These are phyloP conservation scores for Channallabes apus DNA, from an alignment of 2,797 vertebrate genomes.

Conservation along the genomic window DNA sequence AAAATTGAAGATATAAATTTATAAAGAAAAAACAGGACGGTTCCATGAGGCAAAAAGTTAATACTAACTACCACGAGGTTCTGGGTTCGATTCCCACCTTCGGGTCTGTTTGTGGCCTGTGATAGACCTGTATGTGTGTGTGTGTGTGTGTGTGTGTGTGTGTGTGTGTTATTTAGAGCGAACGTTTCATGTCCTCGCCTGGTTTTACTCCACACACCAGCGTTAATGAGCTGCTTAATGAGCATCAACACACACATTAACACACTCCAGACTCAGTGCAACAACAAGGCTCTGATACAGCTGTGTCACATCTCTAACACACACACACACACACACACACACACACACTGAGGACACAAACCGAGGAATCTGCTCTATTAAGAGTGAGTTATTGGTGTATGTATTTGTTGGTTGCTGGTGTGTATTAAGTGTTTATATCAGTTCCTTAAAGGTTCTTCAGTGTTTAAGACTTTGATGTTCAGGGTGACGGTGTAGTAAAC, in stretches of 20 bases:
- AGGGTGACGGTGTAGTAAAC: background rate
- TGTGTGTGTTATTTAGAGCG: no score
- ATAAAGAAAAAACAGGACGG: background rate
- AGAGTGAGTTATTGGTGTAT: background rate
- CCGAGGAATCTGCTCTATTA: background rate
- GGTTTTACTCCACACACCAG: no score
- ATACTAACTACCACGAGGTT: no score
- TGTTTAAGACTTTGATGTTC: background rate
- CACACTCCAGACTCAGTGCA: background rate
- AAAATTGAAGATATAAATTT: background rate
- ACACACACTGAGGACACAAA: background rate
- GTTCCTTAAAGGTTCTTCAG: background rate
- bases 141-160: no score
- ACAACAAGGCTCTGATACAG: background rate
- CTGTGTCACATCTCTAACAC: background rate
- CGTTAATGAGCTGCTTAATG: background rate
- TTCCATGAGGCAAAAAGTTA: background rate
- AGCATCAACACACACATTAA: background rate
- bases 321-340: constrained; percentile 4
- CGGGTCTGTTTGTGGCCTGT: no score
- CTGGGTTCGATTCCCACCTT: no score
- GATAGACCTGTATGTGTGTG: no score
- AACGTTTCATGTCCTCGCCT: no score
- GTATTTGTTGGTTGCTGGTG: background rate
- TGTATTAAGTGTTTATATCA: background rate